Evolutionary conservation across 2,113 vertebrate species (phyloP).

Genomic region (Leucoraja erinaceus): DNA sequence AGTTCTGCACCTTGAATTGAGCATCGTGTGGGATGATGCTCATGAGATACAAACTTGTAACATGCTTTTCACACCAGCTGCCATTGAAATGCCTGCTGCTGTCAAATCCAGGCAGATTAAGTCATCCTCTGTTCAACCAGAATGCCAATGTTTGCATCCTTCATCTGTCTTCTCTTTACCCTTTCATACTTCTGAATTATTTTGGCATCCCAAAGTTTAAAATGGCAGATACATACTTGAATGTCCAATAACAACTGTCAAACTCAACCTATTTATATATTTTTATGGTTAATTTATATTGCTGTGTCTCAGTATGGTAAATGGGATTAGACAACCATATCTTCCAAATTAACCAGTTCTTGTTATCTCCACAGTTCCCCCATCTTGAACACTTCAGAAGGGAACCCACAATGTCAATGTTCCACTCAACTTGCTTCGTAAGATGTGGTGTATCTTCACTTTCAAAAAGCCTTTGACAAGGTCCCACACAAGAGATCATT

Average conservation of each 20-base stretch:
- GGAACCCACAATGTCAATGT: no score
- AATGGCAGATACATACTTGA: neutral
- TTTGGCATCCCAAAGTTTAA: neutral
- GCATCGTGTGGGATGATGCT: neutral
- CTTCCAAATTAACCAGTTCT: no score
- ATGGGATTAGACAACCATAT: no score
- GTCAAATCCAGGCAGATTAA: slow-evolving; percentile 12
- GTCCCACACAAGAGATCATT: no score
- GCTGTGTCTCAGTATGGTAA: no score
- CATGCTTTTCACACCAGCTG: neutral
- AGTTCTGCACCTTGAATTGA: neutral
- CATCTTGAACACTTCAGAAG: no score
- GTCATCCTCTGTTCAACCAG: slow-evolving; percentile 9
- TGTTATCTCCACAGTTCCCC: no score
- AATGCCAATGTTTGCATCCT: neutral
- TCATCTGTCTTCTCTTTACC: neutral
- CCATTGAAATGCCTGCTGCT: slow-evolving; percentile 15
- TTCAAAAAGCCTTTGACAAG: no score
- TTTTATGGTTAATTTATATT: neutral
- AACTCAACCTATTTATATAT: neutral
- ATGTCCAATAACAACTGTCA: neutral
- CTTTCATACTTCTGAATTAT: neutral
- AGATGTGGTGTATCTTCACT: no score
- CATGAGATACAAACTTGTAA: neutral
- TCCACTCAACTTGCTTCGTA: no score